These are phyloP conservation scores for Synchiropus splendidus DNA, from an alignment of 2,113 vertebrate genomes.

Conservation along the genomic window DNA sequence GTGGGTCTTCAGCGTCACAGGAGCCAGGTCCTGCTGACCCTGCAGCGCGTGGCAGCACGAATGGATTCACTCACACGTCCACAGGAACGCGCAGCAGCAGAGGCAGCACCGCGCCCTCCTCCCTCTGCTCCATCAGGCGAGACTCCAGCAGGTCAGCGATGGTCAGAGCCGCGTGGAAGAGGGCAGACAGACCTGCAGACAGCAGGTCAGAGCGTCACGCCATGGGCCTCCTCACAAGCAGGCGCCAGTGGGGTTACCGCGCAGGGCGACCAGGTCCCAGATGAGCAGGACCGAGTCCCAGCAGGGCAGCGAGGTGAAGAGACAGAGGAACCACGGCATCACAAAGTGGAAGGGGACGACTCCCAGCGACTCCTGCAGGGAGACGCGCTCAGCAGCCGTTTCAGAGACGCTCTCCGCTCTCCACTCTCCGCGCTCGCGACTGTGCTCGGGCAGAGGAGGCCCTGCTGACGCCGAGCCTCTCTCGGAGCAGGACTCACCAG, in stretches of 20 bases:
- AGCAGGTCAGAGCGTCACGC: too few relatives aligned
- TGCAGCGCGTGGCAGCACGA: too few relatives aligned
- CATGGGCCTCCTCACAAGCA: too few relatives aligned
- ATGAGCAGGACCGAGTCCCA: constrained; percentile 68
- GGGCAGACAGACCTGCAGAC: constrained; percentile 51
- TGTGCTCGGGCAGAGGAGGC: background rate
- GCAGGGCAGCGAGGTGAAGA: constrained; percentile 68
- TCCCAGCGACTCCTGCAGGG: constrained; percentile 55
- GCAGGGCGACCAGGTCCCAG: constrained; percentile 66
- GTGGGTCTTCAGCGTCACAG: too few relatives aligned
- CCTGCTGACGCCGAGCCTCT: too few relatives aligned
- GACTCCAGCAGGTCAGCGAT: constrained; percentile 61
- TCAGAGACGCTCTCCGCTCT: too few relatives aligned
- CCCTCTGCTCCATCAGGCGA: constrained; percentile 51
- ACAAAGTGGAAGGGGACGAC: constrained; percentile 57
- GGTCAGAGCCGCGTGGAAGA: constrained; percentile 56
- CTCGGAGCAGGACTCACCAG: too few relatives aligned
- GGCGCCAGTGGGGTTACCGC: constrained; percentile 33
- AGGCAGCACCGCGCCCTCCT: constrained; percentile 54
- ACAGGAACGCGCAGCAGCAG: constrained; percentile 63
- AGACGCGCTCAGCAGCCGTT: too few relatives aligned
- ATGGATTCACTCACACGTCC: constrained; percentile 53
- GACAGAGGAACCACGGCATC: constrained; percentile 66
- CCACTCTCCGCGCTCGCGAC: too few relatives aligned
- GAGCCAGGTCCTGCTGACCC: too few relatives aligned